Base-by-base conservation (phyloP, 2,888 invertebrate genomes). In the Hirtodrosophila alboralis region DNA sequence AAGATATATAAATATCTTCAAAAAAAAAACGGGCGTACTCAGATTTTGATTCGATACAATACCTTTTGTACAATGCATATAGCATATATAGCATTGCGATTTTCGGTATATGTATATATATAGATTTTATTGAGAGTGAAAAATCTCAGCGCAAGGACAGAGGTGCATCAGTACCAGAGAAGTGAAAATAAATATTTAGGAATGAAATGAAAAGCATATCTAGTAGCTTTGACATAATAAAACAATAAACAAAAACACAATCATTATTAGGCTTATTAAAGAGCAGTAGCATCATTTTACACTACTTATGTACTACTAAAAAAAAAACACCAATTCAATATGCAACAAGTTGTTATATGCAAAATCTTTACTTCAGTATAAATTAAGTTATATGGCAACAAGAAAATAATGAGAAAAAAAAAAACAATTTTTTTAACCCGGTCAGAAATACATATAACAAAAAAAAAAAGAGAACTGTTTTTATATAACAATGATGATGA, bases 291-390 rank as follows among this genome's bases (percentile, higher is more conserved):
- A 61, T 54, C 58, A 57, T 44, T 41, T 33, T 49, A 72, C 61
- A 69, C 66, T 47, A 59, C 61, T 48, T 57, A 64, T 48, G 40
- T 52, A 59, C 69, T 49, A 49, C 10, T 28, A 31, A 41, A 48
- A 48, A 34, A 43, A 26, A 40, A 57, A 45, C 14, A 28, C 44
- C 21, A 49, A 56, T 63, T 69, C 56, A 69, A 73, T 66, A 69
- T 65, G 64, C 68, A 75, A 78, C 60, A 65, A 66, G 62, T 83
- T 76, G 67, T 80, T 64, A 65, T 71, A 71, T 72, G 61, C 71
- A 34, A 83, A 74, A 80, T 83, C 80, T 83, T 83, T 84, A 80
- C 84, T 75, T 77, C 80, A 84, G 80, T 80, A 84, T 80, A 75
- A 63, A 51, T 56, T 84, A 77, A 84, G 71, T 61, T 83, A 59